Base-by-base conservation (phyloP, 1,140 invertebrate species). In the Cataglyphis hispanica region DNA sequence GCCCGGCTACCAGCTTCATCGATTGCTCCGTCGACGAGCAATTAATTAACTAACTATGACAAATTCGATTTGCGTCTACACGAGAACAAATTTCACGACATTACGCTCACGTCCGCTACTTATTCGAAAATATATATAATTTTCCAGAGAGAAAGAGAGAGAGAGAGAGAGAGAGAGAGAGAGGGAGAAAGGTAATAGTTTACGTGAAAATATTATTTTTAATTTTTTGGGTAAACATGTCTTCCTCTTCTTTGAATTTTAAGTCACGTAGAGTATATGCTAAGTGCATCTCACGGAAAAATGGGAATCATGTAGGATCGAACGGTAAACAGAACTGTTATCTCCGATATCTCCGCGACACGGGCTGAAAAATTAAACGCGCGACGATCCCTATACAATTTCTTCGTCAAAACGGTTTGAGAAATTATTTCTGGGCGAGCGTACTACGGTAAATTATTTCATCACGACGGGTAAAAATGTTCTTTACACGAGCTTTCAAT, bases 391-490 rank as follows among this genome's bases (percentile, higher is more conserved):
- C 22, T 27, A 43, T 19, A 4, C 27, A 6, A 27, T 22, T 4
- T 22, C 19, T 50, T 53, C 1, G 16, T 43, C 37, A 11, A 43
- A 58, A 72, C n/a, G n/a, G 3, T 72, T 13, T 11, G 78, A 50
- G 53, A 43, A 37, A 72, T 70, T 72, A 72, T 43, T 56, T 56
- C 37, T 60, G 66, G 31, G 13, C 27, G 16, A 1, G 37, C 43
- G 31, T 80, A 37, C 25, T 56, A 60, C 53, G 34, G 34, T 81
- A 72, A 81, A 83, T 83, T 74, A 83, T 74, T 60, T 83, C 78
- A 22, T 60, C 78, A 60, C 66, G n/a, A 72, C 7, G 19, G 58
- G 61, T 31, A 60, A 74, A 83, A 74, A 61, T 74, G 37, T 74
- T 74, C 78, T 60, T 43, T 60, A 72, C 53, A 81, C 78, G 37